phyloP scores from a whole-genome alignment of 2,888 invertebrate species.

The Arctia plantaginis region DNA sequence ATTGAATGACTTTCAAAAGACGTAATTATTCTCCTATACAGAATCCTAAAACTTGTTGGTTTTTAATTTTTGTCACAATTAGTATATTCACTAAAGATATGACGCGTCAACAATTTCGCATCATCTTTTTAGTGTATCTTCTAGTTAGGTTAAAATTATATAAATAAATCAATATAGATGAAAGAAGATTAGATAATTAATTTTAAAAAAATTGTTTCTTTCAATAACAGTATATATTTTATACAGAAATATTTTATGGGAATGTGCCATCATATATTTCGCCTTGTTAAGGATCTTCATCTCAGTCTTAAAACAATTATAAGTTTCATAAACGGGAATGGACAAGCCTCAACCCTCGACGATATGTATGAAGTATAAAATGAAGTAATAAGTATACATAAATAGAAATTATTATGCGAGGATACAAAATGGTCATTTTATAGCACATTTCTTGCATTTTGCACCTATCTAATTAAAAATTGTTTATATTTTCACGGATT shows the following conservation, averaged over 20 bases:
- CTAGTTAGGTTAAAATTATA: background rate
- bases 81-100: no score
- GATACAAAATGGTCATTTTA: background rate
- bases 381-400: background rate
- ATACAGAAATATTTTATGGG: no score
- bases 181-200: background rate
- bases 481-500: constrained; percentile 13
- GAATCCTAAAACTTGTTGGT: no score
- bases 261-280: no score
- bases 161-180: background rate
- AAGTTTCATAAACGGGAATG: background rate
- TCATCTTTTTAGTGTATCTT: background rate
- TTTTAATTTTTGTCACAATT: no score
- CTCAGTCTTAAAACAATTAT: background rate
- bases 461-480: background rate
- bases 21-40: no score
- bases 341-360: background rate
- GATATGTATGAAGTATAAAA: background rate
- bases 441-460: background rate
- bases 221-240: no score
- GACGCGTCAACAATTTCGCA: background rate
- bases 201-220: background rate
- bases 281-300: background rate
- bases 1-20: no score
- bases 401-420: background rate